These are phyloP conservation scores for Stichodactyla helianthus DNA, from an alignment of 64 coral and sea anemone genomes.

Conservation along the genomic window DNA sequence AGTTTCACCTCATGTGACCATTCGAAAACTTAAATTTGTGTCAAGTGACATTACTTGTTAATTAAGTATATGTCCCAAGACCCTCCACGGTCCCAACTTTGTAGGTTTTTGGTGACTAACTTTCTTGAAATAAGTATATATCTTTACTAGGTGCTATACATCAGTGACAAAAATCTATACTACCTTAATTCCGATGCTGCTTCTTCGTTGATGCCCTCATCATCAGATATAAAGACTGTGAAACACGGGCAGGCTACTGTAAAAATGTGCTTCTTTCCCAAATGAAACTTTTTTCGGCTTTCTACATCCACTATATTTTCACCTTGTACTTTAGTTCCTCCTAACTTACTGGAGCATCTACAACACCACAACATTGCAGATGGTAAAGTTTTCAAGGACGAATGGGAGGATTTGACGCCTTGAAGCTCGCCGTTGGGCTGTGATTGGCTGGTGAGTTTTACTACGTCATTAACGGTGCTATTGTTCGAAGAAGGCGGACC, in stretches of 20 bases:
- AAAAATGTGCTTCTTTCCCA: neutral
- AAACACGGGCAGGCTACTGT: neutral
- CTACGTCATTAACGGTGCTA: neutral
- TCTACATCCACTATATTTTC: neutral
- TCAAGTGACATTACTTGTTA: too few species aligned
- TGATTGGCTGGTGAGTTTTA: too few species aligned
- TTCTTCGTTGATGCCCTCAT: neutral
- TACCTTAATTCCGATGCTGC: neutral
- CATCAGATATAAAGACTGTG: neutral
- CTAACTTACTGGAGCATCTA: neutral
- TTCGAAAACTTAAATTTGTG: too few species aligned
- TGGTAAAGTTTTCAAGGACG: neutral
- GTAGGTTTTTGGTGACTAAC: too few species aligned
- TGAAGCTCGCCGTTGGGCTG: neutral
- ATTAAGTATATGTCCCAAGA: too few species aligned
- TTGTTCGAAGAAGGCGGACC: neutral
- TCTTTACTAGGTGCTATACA: too few species aligned
- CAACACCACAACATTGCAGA: neutral
- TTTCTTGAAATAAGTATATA: too few species aligned
- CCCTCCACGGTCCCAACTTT: too few species aligned
- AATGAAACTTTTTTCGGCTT: neutral
- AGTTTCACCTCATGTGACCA: too few species aligned
- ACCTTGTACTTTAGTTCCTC: neutral
- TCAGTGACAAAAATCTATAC: too few species aligned
- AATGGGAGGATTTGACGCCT: neutral